These are phyloP conservation scores for Borostomias antarcticus DNA, from an alignment of 2,797 vertebrate species.

Conservation along the genomic window DNA sequence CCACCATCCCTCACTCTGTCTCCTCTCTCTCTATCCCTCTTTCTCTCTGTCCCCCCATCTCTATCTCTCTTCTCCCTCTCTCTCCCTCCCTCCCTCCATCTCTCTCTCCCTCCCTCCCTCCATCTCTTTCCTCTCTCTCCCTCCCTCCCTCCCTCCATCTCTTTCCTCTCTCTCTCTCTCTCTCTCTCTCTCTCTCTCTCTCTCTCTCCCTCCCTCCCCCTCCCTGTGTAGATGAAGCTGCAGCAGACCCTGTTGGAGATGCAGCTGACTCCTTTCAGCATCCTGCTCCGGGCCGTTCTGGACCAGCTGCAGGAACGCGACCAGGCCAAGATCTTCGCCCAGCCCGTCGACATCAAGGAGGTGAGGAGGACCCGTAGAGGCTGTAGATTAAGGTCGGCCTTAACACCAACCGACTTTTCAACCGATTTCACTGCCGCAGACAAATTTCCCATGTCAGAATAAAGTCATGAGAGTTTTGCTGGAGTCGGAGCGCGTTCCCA, in stretches of 20 bases:
- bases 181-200: too few species aligned
- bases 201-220: neutral
- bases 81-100: neutral
- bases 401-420: too few species aligned
- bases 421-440: too few species aligned
- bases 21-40: too few species aligned
- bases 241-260: slow-evolving; percentile 92
- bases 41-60: too few species aligned
- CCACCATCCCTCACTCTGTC: too few species aligned
- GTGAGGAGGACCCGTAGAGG: slow-evolving; percentile 63
- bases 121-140: neutral
- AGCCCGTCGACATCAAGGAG: slow-evolving; percentile 93
- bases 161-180: too few species aligned
- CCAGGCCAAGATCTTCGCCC: slow-evolving; percentile 90
- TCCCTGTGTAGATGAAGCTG: slow-evolving; percentile 82
- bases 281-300: slow-evolving; percentile 86
- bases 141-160: too few species aligned
- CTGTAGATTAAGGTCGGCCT: too few species aligned
- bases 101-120: neutral
- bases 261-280: slow-evolving; percentile 90
- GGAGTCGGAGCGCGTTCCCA: too few species aligned
- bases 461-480: too few species aligned
- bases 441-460: too few species aligned
- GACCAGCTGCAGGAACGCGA: slow-evolving; percentile 95
- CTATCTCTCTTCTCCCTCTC: neutral